Evolutionary conservation across 2,888 invertebrate species (phyloP), one percentile per base, ranked within the genome.

Genomic region (Drosophila stalkeri): DNA sequence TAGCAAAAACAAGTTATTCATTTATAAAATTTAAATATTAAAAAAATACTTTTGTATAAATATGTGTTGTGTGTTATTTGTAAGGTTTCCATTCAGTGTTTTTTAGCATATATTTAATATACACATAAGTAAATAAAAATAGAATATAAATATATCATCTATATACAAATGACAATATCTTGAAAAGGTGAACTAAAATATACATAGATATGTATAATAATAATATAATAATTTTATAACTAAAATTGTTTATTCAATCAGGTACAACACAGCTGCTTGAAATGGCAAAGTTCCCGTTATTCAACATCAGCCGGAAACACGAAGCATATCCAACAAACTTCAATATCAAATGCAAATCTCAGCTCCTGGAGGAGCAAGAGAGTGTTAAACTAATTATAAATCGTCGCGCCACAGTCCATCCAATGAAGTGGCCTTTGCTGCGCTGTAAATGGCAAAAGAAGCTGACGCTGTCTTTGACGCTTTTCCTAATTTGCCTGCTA

Each of bases 381-480:
- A 86, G 81, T 64, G 82, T 89, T 14, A 87, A 89, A 20, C 64
- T 86, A 62, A 84, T 86, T 60, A 73, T 86, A 27, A 89, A 84
- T 52, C 80, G 89, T 20, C 73, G 85, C 44, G 84, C 69, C 51
- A 57, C 77, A 27, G 72, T 78, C 20, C 87, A 76, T 52, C 75
- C 78, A 5, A 87, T 79, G 39, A 64, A 73, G 35, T 89, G 72
- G 79, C 57, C 78, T 16, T 65, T 75, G 35, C 74, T 75, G 37
- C 75, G 85, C 6, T 86, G 85, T 68, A 91, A 84, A 78, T 91
- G 91, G 90, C 92, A 92, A 67, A 92, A 91, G 74, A 90, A 92
- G 55, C 70, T 92, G 64, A 80, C 91, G 65, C 60, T 92, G 37
- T 75, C 92, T 41, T 18, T 86, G 41, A 89, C 90, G 52, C 86